Percentiles rank a stretch among this genome's conserved stretches.
Evolutionary conservation across 1,140 invertebrate genomes (phyloP).

Genomic region (Cephus cinctus): DNA sequence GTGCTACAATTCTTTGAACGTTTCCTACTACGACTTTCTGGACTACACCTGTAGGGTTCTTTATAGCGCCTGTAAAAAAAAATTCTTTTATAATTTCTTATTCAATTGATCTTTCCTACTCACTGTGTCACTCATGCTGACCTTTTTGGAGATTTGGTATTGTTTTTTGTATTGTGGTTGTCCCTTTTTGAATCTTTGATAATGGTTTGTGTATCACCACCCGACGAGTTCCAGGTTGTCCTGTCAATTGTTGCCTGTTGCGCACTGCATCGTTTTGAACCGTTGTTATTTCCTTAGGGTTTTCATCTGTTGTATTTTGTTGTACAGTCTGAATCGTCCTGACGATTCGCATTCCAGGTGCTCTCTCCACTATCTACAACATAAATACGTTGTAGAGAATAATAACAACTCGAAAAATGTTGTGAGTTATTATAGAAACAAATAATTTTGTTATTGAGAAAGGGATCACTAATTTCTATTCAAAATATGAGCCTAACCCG

Average conservation of each 20-base stretch:
- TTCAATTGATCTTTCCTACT: conserved; percentile 10
- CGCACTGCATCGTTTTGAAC: conserved; percentile 12
- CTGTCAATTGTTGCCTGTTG: conserved; percentile 6
- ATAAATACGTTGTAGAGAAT: not conserved
- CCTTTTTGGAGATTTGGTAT: conserved; percentile 32
- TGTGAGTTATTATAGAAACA: not conserved
- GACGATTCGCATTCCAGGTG: conserved; percentile 33
- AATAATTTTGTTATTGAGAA: not conserved
- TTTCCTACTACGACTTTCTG: conserved; percentile 23
- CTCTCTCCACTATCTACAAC: conserved; percentile 26
- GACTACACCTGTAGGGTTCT: conserved; percentile 1
- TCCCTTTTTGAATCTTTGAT: conserved; percentile 25
- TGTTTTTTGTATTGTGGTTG: conserved; percentile 33
- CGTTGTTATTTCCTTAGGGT: not conserved
- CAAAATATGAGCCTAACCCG: not conserved
- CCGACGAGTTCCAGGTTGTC: conserved; percentile 21
- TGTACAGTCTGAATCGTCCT: conserved; percentile 36
- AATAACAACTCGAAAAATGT: not conserved
- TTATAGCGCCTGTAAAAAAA: no score
- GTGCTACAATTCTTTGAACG: not conserved
- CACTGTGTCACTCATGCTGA: conserved; percentile 12
- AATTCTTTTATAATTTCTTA: no score
- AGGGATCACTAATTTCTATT: no score
- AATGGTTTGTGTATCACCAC: conserved; percentile 37
- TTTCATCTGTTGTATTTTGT: conserved; percentile 11